Conservation (phyloP, 1,140 invertebrate genomes). For the Bombus pascuorum region DNA sequence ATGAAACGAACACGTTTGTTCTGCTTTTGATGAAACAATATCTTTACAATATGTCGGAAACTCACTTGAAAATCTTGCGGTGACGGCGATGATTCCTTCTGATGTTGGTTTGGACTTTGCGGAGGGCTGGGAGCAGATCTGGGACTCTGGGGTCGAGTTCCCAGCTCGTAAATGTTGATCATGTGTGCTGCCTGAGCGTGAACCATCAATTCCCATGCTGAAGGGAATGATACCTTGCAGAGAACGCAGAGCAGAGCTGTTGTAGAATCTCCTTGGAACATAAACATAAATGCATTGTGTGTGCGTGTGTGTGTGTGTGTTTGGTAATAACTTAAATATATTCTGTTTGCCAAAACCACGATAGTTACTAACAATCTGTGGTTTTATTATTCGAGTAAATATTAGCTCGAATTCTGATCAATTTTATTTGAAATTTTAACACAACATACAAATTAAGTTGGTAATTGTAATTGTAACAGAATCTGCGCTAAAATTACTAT, state of each 20-base stretch:
- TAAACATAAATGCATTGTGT: background rate
- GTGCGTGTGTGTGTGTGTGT: background rate
- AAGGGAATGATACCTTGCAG: slow-evolving; percentile 90
- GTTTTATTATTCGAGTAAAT: background rate
- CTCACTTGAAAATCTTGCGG: slow-evolving; percentile 72
- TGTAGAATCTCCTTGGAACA: slow-evolving; percentile 77
- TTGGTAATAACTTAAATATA: background rate
- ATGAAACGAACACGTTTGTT: background rate
- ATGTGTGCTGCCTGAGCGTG: slow-evolving; percentile 91
- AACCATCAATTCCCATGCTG: slow-evolving; percentile 91
- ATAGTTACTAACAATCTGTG: background rate
- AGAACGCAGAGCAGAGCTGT: slow-evolving; percentile 88
- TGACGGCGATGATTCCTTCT: slow-evolving; percentile 71
- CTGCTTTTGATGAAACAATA: background rate
- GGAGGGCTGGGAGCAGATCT: slow-evolving; percentile 74
- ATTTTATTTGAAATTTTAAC: background rate
- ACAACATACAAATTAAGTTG: background rate
- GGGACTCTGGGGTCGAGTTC: slow-evolving; percentile 78
- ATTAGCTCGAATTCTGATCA: background rate
- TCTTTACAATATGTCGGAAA: background rate
- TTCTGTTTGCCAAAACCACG: background rate
- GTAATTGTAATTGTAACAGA: background rate
- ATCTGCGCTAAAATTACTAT: background rate
- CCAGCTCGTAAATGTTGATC: slow-evolving; percentile 91
- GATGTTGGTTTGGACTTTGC: slow-evolving; percentile 63